Conservation (phyloP, 2,113 vertebrate species). For the Orycteropus afer region DNA sequence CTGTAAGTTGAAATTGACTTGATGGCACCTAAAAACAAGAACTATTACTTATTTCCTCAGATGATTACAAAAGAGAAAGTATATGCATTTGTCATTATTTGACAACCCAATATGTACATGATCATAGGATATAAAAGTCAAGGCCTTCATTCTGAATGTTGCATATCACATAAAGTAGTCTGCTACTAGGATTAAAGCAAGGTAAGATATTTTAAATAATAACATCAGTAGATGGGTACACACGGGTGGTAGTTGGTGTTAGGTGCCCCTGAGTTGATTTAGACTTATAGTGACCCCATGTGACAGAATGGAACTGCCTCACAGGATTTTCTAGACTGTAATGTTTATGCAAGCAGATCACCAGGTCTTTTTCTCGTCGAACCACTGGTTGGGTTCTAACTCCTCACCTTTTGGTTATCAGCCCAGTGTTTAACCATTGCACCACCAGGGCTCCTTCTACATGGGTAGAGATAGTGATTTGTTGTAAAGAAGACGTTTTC, state of each 20-base stretch:
- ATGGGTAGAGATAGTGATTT: not conserved
- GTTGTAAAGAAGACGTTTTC: not conserved
- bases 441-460: too few species aligned
- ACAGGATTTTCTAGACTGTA: not conserved
- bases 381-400: not conserved
- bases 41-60: not conserved
- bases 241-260: not conserved
- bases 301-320: not conserved
- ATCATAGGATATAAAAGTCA: not conserved
- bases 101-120: not conserved
- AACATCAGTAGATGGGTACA: not conserved
- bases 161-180: not conserved
- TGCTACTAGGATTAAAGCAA: not conserved
- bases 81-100: not conserved
- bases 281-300: not conserved
- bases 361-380: not conserved
- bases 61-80: not conserved
- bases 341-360: not conserved
- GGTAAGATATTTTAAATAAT: not conserved
- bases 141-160: not conserved
- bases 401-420: not conserved
- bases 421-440: not conserved
- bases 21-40: not conserved
- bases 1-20: not conserved
- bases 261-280: not conserved